Evolutionary conservation across 2,888 invertebrate species (phyloP).

Genomic region (Tineola bisselliella): DNA sequence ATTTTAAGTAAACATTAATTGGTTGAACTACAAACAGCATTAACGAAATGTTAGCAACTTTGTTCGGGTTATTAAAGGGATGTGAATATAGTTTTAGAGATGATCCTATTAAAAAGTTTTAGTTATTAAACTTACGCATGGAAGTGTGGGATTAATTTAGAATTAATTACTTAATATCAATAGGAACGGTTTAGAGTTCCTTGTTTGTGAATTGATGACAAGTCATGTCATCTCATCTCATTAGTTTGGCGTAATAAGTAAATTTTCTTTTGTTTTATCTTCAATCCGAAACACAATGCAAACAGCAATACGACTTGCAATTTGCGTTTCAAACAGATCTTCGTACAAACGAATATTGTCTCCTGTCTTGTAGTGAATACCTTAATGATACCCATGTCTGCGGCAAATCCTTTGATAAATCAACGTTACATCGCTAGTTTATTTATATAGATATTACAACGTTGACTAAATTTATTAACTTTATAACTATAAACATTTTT

Average conservation of each 20-base stretch:
- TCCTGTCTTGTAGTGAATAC: background rate
- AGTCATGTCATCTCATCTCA: too few species aligned
- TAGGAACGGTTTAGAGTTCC: background rate
- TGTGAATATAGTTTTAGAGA: conserved; percentile 5
- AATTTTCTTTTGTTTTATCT: too few species aligned
- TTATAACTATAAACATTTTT: too few species aligned
- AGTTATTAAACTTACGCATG: conserved; percentile 7
- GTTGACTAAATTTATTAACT: background rate
- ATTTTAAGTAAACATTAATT: background rate
- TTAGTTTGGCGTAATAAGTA: too few species aligned
- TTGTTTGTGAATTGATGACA: too few species aligned
- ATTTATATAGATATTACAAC: background rate
- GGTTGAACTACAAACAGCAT: background rate
- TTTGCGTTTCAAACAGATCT: background rate
- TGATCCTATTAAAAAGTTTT: conserved; percentile 13
- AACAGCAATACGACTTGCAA: too few species aligned
- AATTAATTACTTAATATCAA: conserved; percentile 11
- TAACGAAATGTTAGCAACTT: conserved; percentile 2
- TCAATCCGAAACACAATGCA: too few species aligned
- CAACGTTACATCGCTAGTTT: background rate
- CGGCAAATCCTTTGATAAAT: conserved; percentile 6
- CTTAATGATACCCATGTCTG: background rate
- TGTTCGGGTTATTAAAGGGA: background rate
- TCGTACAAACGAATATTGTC: background rate
- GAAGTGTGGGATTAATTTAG: conserved; percentile 8